Evolutionary conservation across 2,113 vertebrate species (phyloP).

Genomic region (Channa maculata): DNA sequence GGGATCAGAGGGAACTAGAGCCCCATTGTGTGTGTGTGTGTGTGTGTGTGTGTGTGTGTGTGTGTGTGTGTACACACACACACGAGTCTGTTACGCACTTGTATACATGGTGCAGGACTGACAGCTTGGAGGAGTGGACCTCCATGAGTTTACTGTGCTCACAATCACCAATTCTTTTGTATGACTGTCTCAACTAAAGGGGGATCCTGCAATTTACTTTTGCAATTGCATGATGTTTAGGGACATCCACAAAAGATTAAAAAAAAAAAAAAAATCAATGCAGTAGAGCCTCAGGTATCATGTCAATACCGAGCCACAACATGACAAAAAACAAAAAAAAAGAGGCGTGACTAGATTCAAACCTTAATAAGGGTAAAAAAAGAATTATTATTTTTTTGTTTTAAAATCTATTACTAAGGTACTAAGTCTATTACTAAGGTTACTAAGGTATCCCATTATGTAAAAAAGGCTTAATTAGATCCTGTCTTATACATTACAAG

Average conservation of each 20-base stretch:
- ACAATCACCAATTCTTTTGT: slow-evolving; percentile 64
- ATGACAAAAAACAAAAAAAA: background rate
- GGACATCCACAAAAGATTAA: slow-evolving; percentile 2
- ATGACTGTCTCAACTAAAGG: slow-evolving; percentile 49
- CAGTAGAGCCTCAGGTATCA: slow-evolving; percentile 12
- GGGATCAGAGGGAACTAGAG: slow-evolving; percentile 74
- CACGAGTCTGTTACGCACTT: slow-evolving; percentile 49
- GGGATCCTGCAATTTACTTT: slow-evolving; percentile 34
- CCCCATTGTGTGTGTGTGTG: background rate
- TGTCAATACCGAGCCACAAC: background rate
- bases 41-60: background rate
- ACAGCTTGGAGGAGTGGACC: slow-evolving; percentile 62
- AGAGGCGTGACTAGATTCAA: background rate
- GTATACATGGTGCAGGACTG: slow-evolving; percentile 38
- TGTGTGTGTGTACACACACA: slow-evolving; percentile 21
- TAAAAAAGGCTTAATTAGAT: too few relatives aligned
- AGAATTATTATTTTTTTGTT: too few relatives aligned
- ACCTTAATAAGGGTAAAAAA: slow-evolving; percentile 5
- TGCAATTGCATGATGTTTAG: slow-evolving; percentile 41
- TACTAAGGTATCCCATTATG: too few relatives aligned
- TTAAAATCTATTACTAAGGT: too few relatives aligned
- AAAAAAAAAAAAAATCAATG: slow-evolving; percentile 38
- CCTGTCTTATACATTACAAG: slow-evolving; percentile 17
- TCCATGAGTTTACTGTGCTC: slow-evolving; percentile 64
- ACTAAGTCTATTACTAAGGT: too few relatives aligned